Evolutionary conservation across 2,113 vertebrate species (phyloP), one percentile per base, ranked within the genome.

Genomic region (Macrotus californicus): DNA sequence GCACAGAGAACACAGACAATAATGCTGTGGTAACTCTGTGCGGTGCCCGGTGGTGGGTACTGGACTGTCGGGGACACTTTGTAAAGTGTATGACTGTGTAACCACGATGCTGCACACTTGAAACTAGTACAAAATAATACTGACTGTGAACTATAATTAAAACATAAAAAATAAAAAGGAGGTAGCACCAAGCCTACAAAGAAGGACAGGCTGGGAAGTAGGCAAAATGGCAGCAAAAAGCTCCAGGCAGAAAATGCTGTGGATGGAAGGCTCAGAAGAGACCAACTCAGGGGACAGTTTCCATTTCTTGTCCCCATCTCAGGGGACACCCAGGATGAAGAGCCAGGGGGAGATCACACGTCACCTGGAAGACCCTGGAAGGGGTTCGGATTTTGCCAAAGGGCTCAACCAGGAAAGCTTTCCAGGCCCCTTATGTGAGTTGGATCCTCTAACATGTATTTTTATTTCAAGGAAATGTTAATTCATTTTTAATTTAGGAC

Each of bases 401-500:
- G 12, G 14, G 39, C 39, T 48, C 2, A 10, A 75, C 61, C 34
- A 21, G 31, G 50, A 76, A 36, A 48, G 36, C 11, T 52, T 43
- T 66, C 48, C 34, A 61, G 43, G 69, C 43, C 50, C 76, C 43
- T 64, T 43, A 46, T 21, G 26, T 7, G 2, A 50, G 2, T 10
- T 34, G 56, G 14, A 64, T 86, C 41, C 54, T 70, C 73, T 54
- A 52, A 59, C 34, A 21, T 48, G 13, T 15, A 66, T 16, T 80
- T 87, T 50, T 92, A 34, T 66, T 84, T 92, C 10, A 91, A 87
- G n/a, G 67, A 92, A 87, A 89, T 70, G 14, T 69, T 69, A 54
- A 80, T 81, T 76, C 6, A 39, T 52, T 95, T 89, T 90, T 83
- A 92, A 94, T 24, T 73, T 48, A 64, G 56, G 67, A 54, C 61